These are phyloP conservation scores for Glomeris maerens DNA, from an alignment of 1,140 invertebrate genomes.

Conservation along the genomic window DNA sequence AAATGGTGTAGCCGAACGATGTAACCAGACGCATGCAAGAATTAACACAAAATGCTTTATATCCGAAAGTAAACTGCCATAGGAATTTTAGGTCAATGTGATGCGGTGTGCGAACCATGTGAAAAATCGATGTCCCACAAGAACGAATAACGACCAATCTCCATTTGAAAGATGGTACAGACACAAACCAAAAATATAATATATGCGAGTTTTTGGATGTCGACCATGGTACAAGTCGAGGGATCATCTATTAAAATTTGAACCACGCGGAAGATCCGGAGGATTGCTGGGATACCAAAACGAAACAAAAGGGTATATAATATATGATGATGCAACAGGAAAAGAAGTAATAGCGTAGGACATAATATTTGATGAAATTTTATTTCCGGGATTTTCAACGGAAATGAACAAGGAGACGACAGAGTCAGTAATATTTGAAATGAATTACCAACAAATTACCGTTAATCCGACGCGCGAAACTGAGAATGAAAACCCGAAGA, in stretches of 20 bases:
- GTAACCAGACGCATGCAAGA: constrained; percentile 25
- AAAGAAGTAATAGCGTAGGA: no score
- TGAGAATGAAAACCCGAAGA: no score
- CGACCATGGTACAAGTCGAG: constrained; percentile 22
- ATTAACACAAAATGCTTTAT: constrained; percentile 29
- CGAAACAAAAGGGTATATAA: not conserved
- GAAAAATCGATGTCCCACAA: constrained; percentile 24
- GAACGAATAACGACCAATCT: constrained; percentile 10
- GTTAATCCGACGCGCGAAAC: no score
- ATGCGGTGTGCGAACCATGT: constrained; percentile 29
- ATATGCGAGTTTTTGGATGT: constrained; percentile 27
- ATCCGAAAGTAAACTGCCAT: constrained; percentile 25
- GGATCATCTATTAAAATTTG: constrained; percentile 19
- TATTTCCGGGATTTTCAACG: no score
- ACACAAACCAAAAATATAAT: constrained; percentile 20
- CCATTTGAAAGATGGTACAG: constrained; percentile 24
- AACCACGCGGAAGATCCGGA: constrained; percentile 10
- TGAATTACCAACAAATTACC: no score
- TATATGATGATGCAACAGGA: no score
- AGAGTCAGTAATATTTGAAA: no score
- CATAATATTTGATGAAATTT: no score
- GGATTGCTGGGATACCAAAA: constrained; percentile 14
- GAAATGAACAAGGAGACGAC: no score
- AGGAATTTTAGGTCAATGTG: constrained; percentile 34
- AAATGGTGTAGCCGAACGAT: constrained; percentile 28